Base-by-base conservation (phyloP, 2,113 vertebrate genomes). In the Lethenteron reissneri region DNA sequence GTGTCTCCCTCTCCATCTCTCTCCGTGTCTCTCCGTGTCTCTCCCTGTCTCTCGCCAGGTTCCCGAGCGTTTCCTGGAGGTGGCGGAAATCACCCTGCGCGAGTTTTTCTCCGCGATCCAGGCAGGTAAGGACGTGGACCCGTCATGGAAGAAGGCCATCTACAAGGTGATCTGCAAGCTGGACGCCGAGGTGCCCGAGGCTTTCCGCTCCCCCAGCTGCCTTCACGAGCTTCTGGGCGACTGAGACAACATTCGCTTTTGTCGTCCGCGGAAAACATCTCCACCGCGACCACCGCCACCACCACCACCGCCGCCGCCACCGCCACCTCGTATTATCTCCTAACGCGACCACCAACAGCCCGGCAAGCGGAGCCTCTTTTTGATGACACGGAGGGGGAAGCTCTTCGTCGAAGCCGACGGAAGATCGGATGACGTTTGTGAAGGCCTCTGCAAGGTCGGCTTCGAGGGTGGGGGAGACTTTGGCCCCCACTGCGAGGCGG, bases 121-220 rank as follows among this genome's bases (percentile, higher is more conserved):
- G 58, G 72, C 82, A 0, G 81, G 87, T 76, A 95, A 87, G 85
- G 92, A 97, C 4, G 80, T 84, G 0, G 92, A 96, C 76, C 86
- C 90, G 15, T 95, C 90, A 12, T 97, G 92, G 92, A 97, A 97
- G 77, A 97, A 97, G 80, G 85, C 89, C 74, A 97, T 96, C 78
- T 97, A 97, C 81, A 97, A 97, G 82, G 88, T 94, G 41, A 97
- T 97, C 84, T 94, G 91, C 19, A 97, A 96, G 82, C 83, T 96
- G 78, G 92, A 96, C 82, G 88, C 85, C 10, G 85, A 90, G 70
- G 87, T 96, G 71, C 92, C 92, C 0, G 88, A 91, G 56, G 83
- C 82, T 69, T 90, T 97, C 81, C 95, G 90, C 81, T 86, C 86
- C 1, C 77, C 84, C 7, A 78, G 79, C 71, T 89, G 83, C 75